Evolutionary conservation across 2,797 vertebrate genomes (phyloP).

Genomic region (Pangasius djambal): DNA sequence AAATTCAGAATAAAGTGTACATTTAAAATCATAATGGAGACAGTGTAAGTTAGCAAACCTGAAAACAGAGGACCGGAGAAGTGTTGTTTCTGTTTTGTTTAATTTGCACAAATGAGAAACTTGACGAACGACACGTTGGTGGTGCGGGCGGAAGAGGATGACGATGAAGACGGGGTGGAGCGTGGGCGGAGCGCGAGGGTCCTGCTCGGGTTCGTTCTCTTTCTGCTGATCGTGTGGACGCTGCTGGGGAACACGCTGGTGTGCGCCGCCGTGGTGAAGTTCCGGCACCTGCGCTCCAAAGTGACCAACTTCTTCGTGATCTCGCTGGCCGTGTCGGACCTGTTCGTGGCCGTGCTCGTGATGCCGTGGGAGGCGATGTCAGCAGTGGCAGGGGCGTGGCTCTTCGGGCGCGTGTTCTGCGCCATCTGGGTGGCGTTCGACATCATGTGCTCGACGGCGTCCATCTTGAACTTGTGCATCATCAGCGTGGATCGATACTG

Average conservation of each 20-base stretch:
- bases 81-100: neutral
- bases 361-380: constrained; percentile 83
- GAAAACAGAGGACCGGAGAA: neutral
- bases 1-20: neutral
- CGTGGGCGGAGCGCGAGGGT: constrained; percentile 58
- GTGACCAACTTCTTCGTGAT: constrained; percentile 82
- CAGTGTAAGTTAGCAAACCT: too few relatives aligned
- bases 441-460: constrained; percentile 83
- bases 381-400: constrained; percentile 75
- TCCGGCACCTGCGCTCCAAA: constrained; percentile 80
- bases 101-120: constrained; percentile 53
- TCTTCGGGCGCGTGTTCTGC: constrained; percentile 78
- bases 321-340: constrained; percentile 81
- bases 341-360: constrained; percentile 81
- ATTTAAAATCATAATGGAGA: neutral
- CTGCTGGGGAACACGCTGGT: constrained; percentile 80
- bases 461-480: constrained; percentile 82
- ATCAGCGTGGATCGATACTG: constrained; percentile 84
- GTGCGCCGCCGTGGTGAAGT: constrained; percentile 76
- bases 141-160: constrained; percentile 60
- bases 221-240: constrained; percentile 78
- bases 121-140: constrained; percentile 62
- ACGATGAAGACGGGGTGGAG: neutral
- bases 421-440: constrained; percentile 84
- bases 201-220: constrained; percentile 72